Evolutionary conservation across 1,140 invertebrate species (phyloP).

Genomic region (Hermetia illucens): DNA sequence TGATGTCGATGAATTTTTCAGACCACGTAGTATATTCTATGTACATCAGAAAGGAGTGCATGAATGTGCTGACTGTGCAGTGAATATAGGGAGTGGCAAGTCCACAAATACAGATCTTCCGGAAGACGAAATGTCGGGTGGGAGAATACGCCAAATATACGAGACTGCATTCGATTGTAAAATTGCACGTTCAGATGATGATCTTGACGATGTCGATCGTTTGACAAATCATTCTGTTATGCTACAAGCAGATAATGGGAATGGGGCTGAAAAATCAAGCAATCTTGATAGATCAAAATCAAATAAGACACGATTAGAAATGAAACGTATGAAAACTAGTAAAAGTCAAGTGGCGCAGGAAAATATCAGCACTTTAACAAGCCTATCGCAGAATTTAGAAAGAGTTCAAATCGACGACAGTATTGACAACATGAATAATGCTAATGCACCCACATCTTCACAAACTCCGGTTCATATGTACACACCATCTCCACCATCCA

Average conservation of each 20-base stretch:
- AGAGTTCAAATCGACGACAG: constrained; percentile 44
- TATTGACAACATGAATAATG: constrained; percentile 16
- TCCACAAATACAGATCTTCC: constrained; percentile 2
- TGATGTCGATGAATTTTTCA: constrained; percentile 42
- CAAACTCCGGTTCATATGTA: constrained; percentile 39
- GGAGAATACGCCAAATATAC: constrained; percentile 52
- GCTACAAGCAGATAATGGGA: constrained; percentile 37
- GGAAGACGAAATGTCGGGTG: constrained; percentile 23
- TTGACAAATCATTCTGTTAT: constrained; percentile 65
- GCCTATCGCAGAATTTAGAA: constrained; percentile 43
- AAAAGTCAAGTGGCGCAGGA: constrained; percentile 27
- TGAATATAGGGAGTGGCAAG: constrained; percentile 16
- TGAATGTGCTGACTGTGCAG: constrained; percentile 33
- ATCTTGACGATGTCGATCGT: constrained; percentile 64
- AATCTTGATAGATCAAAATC: constrained; percentile 3
- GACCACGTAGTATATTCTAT: constrained; percentile 43
- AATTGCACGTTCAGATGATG: constrained; percentile 65
- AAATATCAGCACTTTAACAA: constrained; percentile 37
- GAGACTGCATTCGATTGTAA: constrained; percentile 83
- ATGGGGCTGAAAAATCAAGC: constrained; percentile 4
- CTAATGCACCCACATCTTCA: constrained; percentile 21
- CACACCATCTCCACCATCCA: constrained; percentile 63
- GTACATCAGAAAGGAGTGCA: constrained; percentile 33
- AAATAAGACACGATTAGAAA: constrained; percentile 18
- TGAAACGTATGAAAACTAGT: constrained; percentile 24